Percentiles rank a stretch among this genome's conserved stretches.
These are phyloP conservation scores for Sebastolobus alascanus DNA, from an alignment of 2,797 vertebrate genomes.

Conservation along the genomic window DNA sequence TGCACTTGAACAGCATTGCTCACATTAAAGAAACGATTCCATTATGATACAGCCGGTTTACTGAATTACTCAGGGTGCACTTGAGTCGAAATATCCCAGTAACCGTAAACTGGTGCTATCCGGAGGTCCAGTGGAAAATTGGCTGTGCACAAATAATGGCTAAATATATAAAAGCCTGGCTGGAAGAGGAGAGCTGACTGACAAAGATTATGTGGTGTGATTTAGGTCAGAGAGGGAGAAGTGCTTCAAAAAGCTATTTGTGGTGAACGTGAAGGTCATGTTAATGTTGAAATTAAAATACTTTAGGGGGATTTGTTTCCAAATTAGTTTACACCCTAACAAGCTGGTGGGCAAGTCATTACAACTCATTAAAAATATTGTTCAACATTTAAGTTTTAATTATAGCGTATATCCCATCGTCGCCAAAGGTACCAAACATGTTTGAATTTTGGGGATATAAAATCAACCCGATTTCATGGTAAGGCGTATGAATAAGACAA, in stretches of 20 bases:
- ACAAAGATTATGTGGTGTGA: constrained; percentile 12
- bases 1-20: constrained; percentile 2
- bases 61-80: constrained; percentile 5
- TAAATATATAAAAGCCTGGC: constrained; percentile 30
- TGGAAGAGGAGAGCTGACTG: constrained; percentile 22
- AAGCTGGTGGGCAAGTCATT: not conserved
- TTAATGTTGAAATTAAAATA: not conserved
- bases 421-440: not conserved
- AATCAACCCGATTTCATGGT: not conserved
- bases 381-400: not conserved
- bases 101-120: constrained; percentile 9
- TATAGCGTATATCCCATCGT: not conserved
- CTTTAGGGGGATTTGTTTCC: not conserved
- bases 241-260: constrained; percentile 16
- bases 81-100: constrained; percentile 19
- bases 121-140: constrained; percentile 44
- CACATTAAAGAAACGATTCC: constrained; percentile 34
- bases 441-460: not conserved
- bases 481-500: not conserved
- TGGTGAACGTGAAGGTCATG: constrained; percentile 3
- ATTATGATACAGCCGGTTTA: constrained; percentile 22
- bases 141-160: constrained; percentile 31
- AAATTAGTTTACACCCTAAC: not conserved
- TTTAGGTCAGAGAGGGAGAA: constrained; percentile 25
- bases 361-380: not conserved